These are phyloP conservation scores for Proteles cristata DNA, from an alignment of 2,113 vertebrate genomes.

Conservation along the genomic window DNA sequence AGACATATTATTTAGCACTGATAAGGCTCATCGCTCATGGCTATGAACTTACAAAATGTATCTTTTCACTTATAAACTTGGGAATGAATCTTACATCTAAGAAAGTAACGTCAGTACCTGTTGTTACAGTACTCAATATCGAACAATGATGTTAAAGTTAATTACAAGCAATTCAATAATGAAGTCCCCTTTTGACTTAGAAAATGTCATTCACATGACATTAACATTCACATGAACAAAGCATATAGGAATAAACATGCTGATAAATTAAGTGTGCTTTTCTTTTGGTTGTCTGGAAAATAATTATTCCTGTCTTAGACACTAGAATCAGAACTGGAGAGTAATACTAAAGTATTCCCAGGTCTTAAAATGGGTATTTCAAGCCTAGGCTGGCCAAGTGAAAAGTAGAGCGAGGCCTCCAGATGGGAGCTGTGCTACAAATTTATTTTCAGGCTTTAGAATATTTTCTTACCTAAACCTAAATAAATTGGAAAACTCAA, in stretches of 20 bases:
- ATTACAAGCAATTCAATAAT: slow-evolving; percentile 35
- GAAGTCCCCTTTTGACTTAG: background rate
- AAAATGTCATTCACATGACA: background rate
- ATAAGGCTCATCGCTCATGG: slow-evolving; percentile 22
- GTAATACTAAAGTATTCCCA: background rate
- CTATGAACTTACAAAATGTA: slow-evolving; percentile 7
- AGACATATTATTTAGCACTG: slow-evolving; percentile 14
- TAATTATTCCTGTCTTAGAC: background rate
- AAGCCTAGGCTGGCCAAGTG: background rate
- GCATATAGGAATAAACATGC: background rate
- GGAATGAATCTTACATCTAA: background rate
- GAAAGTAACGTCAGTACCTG: background rate
- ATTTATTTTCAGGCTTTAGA: slow-evolving; percentile 27
- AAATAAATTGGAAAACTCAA: background rate
- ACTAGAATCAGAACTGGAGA: background rate
- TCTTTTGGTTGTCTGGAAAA: background rate
- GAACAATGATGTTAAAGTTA: background rate
- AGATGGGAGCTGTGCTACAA: background rate
- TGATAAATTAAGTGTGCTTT: background rate
- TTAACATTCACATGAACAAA: background rate
- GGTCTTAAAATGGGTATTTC: background rate
- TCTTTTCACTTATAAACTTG: slow-evolving; percentile 55
- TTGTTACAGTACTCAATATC: background rate
- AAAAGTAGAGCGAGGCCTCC: background rate
- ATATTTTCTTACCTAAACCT: background rate